These are phyloP conservation scores for Amphipoea lucens DNA, from an alignment of 2,888 invertebrate species.

Conservation along the genomic window DNA sequence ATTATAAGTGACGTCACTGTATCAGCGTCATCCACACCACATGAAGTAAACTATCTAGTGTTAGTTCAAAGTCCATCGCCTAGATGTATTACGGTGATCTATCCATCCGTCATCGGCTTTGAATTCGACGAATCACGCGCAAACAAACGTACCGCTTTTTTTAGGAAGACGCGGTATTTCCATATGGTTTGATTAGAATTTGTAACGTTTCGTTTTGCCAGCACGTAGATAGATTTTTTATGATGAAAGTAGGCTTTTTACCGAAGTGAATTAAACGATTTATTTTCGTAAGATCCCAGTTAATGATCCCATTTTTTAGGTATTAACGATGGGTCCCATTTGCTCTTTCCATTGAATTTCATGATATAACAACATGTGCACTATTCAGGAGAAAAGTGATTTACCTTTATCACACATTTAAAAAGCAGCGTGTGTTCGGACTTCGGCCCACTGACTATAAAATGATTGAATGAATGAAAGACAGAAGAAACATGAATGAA, in stretches of 20 bases:
- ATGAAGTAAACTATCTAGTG: slow-evolving; percentile 34
- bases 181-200: not conserved
- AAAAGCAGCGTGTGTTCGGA: too few relatives aligned
- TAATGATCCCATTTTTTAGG: too few relatives aligned
- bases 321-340: too few relatives aligned
- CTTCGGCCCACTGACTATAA: too few relatives aligned
- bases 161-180: not conserved
- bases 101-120: slow-evolving; percentile 3
- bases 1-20: slow-evolving; percentile 17
- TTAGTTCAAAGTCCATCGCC: slow-evolving; percentile 1
- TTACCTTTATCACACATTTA: too few relatives aligned
- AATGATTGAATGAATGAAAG: too few relatives aligned
- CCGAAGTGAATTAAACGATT: too few relatives aligned
- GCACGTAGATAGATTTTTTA: not conserved
- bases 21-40: slow-evolving; percentile 25
- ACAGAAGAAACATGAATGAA: too few relatives aligned
- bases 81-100: slow-evolving; percentile 19
- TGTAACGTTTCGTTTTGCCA: not conserved
- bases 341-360: too few relatives aligned
- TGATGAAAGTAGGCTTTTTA: not conserved
- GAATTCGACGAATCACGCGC: slow-evolving; percentile 4
- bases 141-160: not conserved
- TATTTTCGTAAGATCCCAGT: too few relatives aligned
- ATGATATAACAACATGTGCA: too few relatives aligned
- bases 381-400: too few relatives aligned